Base-by-base conservation (phyloP, 1,140 invertebrate species). In the Leguminivora glycinivorella region DNA sequence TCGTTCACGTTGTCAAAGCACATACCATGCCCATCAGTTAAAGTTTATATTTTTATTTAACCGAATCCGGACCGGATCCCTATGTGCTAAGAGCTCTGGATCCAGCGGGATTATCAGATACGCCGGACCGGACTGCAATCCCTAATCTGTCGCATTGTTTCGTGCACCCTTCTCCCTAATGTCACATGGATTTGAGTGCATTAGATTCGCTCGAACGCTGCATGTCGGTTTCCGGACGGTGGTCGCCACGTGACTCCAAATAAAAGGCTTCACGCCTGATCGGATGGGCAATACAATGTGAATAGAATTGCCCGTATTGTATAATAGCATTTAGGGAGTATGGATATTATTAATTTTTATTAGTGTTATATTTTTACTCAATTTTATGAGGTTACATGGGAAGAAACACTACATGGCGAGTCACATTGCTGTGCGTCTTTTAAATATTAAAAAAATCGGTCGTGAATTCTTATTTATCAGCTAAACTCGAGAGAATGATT, bases 221-320 rank as follows among this genome's bases (percentile, higher is more conserved):
- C 74, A 68, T 77, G 79, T 83, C 71, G 86, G 87, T 85, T 90
- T 90, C 85, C 87, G 86, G 78, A 82, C 85, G 81, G 72, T 72
- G 81, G 77, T 74, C 80, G 87, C 79, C 87, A 91, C 88, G 89
- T 87, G 87, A 84, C 87, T 83, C 66, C 78, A 79, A 83, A 83
- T 86, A 89, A 90, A 91, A 85, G 85, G 84, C 82, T 89, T 83
- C 85, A 91, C 89, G 89, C 83, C 85, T 87, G 89, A 91, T 88
- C 83, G 72, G 79, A 73, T 79, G 68, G 19, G 74, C 75, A 70
- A 79, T 78, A 80, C 56, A 81, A 91, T 89, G 77, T 78, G 87
- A 89, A 91, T 88, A 74, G 85, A 86, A 91, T 91, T 91, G 83
- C 81, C 83, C 78, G 79, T 82, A 89, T 89, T 88, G 83, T 89